phyloP scores from a whole-genome alignment of 2,113 vertebrate species.

The Balaeniceps rex region DNA sequence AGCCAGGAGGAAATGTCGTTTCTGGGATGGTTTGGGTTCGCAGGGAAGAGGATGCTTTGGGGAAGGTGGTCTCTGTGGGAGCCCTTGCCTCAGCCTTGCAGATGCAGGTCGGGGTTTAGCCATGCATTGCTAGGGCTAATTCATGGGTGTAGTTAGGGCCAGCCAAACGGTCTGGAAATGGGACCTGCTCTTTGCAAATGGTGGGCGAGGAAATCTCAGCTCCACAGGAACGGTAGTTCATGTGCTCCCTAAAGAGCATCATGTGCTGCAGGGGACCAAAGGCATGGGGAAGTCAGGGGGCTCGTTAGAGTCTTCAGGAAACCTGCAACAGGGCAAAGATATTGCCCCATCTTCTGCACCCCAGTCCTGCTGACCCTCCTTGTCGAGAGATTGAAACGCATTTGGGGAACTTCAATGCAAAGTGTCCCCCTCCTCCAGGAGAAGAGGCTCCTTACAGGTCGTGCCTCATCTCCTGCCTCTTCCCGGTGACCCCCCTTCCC shows the following conservation, averaged over 20 bases:
- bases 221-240: rapidly evolving
- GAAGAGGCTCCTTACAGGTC: not conserved
- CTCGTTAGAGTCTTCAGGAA: not conserved
- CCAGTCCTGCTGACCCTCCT: not conserved
- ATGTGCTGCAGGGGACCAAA: not conserved
- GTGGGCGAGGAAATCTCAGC: not conserved
- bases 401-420: not conserved
- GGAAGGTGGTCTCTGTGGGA: not conserved
- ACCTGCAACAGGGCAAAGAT: not conserved
- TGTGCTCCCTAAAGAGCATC: not conserved
- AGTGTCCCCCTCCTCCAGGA: not conserved
- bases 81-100: not conserved
- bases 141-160: not conserved
- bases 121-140: not conserved
- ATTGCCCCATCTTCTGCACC: not conserved
- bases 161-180: not conserved
- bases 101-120: not conserved
- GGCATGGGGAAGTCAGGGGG: not conserved
- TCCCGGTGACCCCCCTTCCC: not conserved
- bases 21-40: not conserved
- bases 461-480: not conserved
- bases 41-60: not conserved
- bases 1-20: rapidly evolving
- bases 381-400: rapidly evolving
- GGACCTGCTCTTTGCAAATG: not conserved